Conservation (phyloP, 2,797 vertebrate genomes). For the Rallus crepitans region DNA sequence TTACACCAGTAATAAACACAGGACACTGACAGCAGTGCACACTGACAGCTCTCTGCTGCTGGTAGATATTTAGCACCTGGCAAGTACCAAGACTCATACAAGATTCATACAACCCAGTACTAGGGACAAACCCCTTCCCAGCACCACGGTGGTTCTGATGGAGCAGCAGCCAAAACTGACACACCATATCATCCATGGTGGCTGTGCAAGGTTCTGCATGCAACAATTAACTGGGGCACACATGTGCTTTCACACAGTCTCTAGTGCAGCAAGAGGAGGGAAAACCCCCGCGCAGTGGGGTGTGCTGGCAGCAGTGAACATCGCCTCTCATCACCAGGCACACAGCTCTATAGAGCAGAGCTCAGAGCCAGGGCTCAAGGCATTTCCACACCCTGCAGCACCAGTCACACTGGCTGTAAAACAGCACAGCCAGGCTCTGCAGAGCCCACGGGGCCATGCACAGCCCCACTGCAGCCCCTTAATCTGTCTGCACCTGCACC, state of each 20-base stretch:
- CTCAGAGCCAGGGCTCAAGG: not conserved
- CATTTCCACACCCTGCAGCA: not conserved
- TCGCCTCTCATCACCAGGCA: not conserved
- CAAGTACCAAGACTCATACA: not conserved
- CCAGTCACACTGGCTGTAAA: accelerated
- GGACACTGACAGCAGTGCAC: not conserved
- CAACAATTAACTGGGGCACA: accelerated
- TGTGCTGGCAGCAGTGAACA: not conserved
- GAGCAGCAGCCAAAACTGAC: not conserved
- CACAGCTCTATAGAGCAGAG: not conserved
- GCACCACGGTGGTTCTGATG: not conserved
- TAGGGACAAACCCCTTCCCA: not conserved
- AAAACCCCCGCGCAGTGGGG: not conserved
- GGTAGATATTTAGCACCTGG: not conserved
- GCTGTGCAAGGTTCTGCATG: not conserved
- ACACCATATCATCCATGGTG: accelerated
- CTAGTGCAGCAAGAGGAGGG: not conserved
- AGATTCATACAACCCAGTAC: accelerated
- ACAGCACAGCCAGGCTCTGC: accelerated
- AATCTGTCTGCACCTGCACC: accelerated
- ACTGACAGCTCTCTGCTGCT: not conserved
- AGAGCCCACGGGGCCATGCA: accelerated
- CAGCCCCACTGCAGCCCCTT: not conserved
- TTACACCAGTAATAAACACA: not conserved
- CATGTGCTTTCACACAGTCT: not conserved